These are phyloP conservation scores for Aphis gossypii DNA, from an alignment of 1,140 invertebrate species.

Conservation along the genomic window DNA sequence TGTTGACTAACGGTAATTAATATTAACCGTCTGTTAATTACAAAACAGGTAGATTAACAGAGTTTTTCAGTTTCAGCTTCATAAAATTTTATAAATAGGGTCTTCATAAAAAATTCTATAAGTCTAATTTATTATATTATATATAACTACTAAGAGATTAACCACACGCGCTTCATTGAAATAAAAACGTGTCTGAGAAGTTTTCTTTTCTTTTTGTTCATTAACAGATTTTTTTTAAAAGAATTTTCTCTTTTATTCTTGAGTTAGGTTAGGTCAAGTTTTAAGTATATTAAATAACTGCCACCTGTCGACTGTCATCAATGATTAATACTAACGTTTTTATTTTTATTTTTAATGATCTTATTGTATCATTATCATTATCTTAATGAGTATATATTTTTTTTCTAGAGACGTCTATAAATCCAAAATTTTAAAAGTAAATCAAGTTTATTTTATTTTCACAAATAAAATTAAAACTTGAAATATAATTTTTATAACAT, in stretches of 20 bases:
- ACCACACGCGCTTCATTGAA: slow-evolving; percentile 5
- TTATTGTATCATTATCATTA: neutral
- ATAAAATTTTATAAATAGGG: neutral
- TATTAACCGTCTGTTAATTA: neutral
- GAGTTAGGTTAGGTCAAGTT: neutral
- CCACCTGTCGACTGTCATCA: neutral
- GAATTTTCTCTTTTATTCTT: neutral
- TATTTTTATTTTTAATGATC: neutral
- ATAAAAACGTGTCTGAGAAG: slow-evolving; percentile 11
- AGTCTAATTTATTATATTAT: neutral
- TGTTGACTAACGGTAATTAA: neutral
- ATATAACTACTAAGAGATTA: neutral
- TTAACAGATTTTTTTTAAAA: neutral
- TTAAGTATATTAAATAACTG: neutral
- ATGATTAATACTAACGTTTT: neutral
- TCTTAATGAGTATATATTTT: neutral
- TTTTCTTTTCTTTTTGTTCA: slow-evolving; percentile 27
- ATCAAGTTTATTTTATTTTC: neutral
- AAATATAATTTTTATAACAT: no score
- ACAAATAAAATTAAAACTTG: neutral
- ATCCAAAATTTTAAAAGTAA: neutral
- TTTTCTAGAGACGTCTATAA: neutral
- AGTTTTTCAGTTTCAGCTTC: neutral
- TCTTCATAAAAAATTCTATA: neutral
- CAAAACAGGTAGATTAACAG: neutral